Percentiles rank a stretch among this genome's conserved stretches.
Evolutionary conservation across 2,797 vertebrate species (phyloP).

Genomic region (Halcyon badia): DNA sequence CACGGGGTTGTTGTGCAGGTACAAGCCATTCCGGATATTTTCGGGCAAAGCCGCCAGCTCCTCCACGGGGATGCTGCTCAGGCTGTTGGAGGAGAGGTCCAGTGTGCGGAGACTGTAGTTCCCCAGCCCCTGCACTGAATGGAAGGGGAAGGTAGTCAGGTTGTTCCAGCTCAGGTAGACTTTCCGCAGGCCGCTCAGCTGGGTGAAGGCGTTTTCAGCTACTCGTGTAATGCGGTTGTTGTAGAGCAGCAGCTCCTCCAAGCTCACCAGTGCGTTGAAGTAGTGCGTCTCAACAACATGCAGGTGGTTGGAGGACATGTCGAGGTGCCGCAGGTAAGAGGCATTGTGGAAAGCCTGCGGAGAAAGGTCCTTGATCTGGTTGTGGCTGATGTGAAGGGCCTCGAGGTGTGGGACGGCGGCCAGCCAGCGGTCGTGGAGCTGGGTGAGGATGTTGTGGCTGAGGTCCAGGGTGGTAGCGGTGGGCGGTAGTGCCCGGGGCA

Average conservation of each 20-base stretch:
- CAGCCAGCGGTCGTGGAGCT: conserved; percentile 81
- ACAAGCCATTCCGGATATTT: conserved; percentile 87
- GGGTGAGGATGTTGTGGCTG: conserved; percentile 87
- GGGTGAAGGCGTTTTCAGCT: conserved; percentile 83
- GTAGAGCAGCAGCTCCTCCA: conserved; percentile 91
- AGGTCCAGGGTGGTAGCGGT: conserved; percentile 86
- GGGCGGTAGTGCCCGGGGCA: conserved; percentile 81
- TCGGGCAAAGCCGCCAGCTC: conserved; percentile 82
- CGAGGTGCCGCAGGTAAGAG: conserved; percentile 86
- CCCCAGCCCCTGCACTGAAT: conserved; percentile 83
- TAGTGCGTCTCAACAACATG: conserved; percentile 81
- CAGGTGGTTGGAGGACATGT: conserved; percentile 92
- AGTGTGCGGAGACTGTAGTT: conserved; percentile 83
- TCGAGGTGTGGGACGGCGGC: conserved; percentile 82
- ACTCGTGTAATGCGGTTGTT: conserved; percentile 87
- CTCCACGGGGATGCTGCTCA: conserved; percentile 83
- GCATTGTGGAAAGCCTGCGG: conserved; percentile 85
- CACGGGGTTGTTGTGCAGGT: conserved; percentile 93
- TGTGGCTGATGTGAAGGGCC: conserved; percentile 86
- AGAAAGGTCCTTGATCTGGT: conserved; percentile 80
- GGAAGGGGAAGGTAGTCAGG: conserved; percentile 91
- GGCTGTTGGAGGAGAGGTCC: conserved; percentile 92
- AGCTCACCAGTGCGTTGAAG: conserved; percentile 83
- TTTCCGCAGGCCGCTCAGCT: conserved; percentile 81
- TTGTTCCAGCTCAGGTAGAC: conserved; percentile 93